phyloP scores from a whole-genome alignment of 2,888 invertebrate species.

The Temnothorax unifasciatus region DNA sequence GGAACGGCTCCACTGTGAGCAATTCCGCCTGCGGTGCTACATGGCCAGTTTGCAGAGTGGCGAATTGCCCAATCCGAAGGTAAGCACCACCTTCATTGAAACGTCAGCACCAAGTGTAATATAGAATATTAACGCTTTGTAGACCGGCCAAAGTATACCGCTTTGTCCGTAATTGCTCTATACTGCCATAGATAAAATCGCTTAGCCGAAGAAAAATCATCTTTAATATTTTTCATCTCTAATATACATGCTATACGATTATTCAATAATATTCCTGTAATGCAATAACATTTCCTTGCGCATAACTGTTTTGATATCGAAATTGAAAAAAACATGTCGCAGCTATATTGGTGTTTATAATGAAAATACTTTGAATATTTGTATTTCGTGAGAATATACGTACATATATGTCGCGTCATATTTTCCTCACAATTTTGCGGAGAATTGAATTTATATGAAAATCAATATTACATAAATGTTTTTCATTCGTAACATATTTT shows the following conservation, averaged over 20 bases:
- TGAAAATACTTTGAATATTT: slow-evolving; percentile 6
- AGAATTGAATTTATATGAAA: slow-evolving; percentile 2
- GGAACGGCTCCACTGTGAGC: slow-evolving; percentile 98
- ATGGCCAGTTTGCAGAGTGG: slow-evolving; percentile 98
- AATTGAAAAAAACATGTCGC: not conserved
- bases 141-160: not conserved
- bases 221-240: not conserved
- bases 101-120: slow-evolving; percentile 10
- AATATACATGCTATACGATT: not conserved
- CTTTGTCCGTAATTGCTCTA: not conserved
- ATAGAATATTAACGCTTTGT: slow-evolving; percentile 24
- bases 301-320: not conserved
- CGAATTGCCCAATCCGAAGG: slow-evolving; percentile 99
- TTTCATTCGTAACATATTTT: not conserved
- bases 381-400: not conserved
- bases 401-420: not conserved
- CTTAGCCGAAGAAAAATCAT: not conserved
- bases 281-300: not conserved
- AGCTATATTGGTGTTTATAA: not conserved
- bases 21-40: slow-evolving; percentile 98
- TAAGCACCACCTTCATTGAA: slow-evolving; percentile 85
- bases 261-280: not conserved
- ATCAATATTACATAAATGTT: not conserved
- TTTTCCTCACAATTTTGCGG: not conserved
- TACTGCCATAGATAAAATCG: not conserved